Conservation (phyloP, 2,888 invertebrate genomes). For the Sphecodes monilicornis region DNA sequence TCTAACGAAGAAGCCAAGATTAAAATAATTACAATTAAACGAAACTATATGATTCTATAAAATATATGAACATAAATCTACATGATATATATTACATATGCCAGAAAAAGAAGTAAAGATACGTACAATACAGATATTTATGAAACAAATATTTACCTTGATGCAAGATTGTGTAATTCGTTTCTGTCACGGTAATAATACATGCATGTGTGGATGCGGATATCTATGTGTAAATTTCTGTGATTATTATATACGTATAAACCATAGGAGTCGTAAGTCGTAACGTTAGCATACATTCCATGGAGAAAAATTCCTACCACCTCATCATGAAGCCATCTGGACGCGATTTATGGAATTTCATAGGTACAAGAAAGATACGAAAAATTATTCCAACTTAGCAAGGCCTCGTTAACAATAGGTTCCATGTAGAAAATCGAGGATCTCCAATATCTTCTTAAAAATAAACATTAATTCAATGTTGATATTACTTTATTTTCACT, state of each 20-base stretch:
- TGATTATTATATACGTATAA: slow-evolving; percentile 45
- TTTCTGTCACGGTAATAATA: slow-evolving; percentile 75
- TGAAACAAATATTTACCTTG: slow-evolving; percentile 78
- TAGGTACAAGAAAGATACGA: neutral
- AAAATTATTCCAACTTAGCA: neutral
- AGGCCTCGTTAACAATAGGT: neutral
- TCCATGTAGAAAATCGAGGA: slow-evolving; percentile 31
- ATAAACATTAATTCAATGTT: neutral
- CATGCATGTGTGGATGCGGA: slow-evolving; percentile 69
- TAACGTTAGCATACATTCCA: slow-evolving; percentile 50
- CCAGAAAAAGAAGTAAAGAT: slow-evolving; percentile 72
- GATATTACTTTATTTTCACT: neutral
- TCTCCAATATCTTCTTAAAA: neutral
- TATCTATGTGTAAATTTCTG: slow-evolving; percentile 68
- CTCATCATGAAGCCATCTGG: slow-evolving; percentile 58
- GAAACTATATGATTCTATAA: slow-evolving; percentile 76
- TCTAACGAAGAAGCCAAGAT: slow-evolving; percentile 67
- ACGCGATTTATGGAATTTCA: slow-evolving; percentile 55
- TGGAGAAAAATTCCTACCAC: slow-evolving; percentile 62
- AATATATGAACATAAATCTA: slow-evolving; percentile 71
- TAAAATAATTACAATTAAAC: slow-evolving; percentile 71
- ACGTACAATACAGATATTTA: slow-evolving; percentile 78
- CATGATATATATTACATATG: neutral
- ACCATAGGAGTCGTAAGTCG: slow-evolving; percentile 50
- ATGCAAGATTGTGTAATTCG: slow-evolving; percentile 75